Percentiles rank a stretch among this genome's conserved stretches.
Conservation (phyloP, 2,888 invertebrate genomes). For the Drosophila diplacantha region DNA sequence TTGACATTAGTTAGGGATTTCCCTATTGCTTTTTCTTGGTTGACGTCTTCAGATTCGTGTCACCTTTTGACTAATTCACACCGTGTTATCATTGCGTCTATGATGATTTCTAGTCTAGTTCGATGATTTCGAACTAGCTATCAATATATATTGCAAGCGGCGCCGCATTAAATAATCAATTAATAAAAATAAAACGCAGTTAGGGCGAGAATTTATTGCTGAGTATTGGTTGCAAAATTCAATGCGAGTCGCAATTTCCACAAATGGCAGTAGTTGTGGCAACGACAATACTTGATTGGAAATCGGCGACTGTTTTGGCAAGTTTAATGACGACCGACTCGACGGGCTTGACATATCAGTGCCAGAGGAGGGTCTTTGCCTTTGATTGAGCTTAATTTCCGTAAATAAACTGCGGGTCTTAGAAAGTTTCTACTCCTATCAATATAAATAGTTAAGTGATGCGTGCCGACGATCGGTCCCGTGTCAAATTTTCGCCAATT, state of each 20-base stretch:
- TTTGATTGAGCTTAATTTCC: slow-evolving; percentile 61
- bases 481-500: slow-evolving; percentile 3
- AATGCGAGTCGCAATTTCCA: slow-evolving; percentile 21
- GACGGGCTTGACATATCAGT: slow-evolving; percentile 4
- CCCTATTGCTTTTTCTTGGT: slow-evolving; percentile 5
- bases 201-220: slow-evolving; percentile 40
- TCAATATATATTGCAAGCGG: slow-evolving; percentile 4
- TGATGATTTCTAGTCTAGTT: no score
- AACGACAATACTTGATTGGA: slow-evolving; percentile 26
- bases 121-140: slow-evolving; percentile 1
- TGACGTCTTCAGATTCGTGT: slow-evolving; percentile 23
- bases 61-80: slow-evolving; percentile 19
- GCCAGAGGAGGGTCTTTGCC: background rate
- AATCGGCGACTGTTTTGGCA: slow-evolving; percentile 33
- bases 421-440: slow-evolving; percentile 1
- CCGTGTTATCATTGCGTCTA: slow-evolving; percentile 32
- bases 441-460: slow-evolving; percentile 12
- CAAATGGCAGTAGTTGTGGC: slow-evolving; percentile 17
- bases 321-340: slow-evolving; percentile 1
- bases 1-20: slow-evolving; percentile 18
- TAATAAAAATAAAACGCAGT: slow-evolving; percentile 32
- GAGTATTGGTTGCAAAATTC: slow-evolving; percentile 23
- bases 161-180: slow-evolving; percentile 39
- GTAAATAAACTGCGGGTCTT: slow-evolving; percentile 10
- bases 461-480: slow-evolving; percentile 3